Evolutionary conservation across 2,113 vertebrate species (phyloP).

Genomic region (Neopipo cinnamomea): DNA sequence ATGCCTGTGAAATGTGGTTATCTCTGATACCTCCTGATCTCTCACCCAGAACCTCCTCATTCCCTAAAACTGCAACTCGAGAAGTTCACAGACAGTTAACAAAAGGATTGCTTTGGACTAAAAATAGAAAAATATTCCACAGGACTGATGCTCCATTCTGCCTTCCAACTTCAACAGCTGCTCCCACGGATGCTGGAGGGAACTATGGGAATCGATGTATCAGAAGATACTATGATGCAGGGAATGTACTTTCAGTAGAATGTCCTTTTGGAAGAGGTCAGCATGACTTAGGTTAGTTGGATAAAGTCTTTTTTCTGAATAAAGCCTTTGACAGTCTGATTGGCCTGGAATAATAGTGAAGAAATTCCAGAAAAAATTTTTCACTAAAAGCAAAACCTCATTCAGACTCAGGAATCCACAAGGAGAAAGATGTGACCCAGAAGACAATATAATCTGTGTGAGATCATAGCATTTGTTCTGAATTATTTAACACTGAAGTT

Average conservation of each 20-base stretch:
- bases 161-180: not conserved
- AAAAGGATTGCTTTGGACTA: not conserved
- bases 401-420: not conserved
- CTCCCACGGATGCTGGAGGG: not conserved
- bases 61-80: not conserved
- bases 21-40: not conserved
- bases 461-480: not conserved
- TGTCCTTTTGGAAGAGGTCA: not conserved
- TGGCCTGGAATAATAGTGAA: not conserved
- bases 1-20: not conserved
- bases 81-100: accelerated
- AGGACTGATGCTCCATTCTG: not conserved
- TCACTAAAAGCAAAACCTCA: not conserved
- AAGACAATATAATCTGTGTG: not conserved
- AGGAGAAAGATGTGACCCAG: not conserved
- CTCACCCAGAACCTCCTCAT: not conserved
- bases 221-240: not conserved
- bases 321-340: not conserved
- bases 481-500: not conserved
- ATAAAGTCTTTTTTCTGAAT: not conserved
- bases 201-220: not conserved
- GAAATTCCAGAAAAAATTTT: not conserved
- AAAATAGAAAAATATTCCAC: not conserved
- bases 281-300: not conserved
- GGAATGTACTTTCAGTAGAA: not conserved